These are phyloP conservation scores for Tangara arthus DNA, from an alignment of 2,797 vertebrate species.

Conservation along the genomic window DNA sequence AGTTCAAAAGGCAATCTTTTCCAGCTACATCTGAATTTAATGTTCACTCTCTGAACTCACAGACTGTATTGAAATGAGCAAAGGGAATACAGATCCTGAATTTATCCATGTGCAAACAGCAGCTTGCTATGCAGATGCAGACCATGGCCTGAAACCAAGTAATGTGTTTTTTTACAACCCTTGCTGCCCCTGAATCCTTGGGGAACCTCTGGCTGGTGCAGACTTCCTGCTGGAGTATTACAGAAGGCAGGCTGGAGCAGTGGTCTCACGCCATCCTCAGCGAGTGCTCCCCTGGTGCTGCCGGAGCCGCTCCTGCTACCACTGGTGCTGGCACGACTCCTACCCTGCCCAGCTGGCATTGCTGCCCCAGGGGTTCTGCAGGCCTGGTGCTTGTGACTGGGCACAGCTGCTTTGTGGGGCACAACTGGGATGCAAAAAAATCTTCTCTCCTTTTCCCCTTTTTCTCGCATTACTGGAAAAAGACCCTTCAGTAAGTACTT, in stretches of 20 bases:
- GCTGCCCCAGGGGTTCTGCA: not conserved
- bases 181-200: not conserved
- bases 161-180: not conserved
- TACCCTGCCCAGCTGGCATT: not conserved
- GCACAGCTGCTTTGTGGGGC: not conserved
- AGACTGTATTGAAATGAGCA: not conserved
- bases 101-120: not conserved
- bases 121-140: conserved; percentile 8
- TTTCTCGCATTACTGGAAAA: not conserved
- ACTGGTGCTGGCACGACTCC: accelerated
- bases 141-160: not conserved
- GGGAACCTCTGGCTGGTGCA: not conserved
- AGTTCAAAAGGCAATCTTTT: conserved; percentile 12
- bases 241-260: not conserved
- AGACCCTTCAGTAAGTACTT: not conserved
- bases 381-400: not conserved
- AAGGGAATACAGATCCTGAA: not conserved
- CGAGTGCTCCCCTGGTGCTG: accelerated
- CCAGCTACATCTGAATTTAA: not conserved
- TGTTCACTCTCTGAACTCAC: not conserved
- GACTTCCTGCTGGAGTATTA: not conserved
- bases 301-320: not conserved
- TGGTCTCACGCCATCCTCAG: not conserved
- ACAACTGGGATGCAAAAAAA: not conserved
- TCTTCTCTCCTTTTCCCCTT: not conserved